Conservation (phyloP, 2,797 vertebrate genomes). For the Gephyroberyx darwinii region DNA sequence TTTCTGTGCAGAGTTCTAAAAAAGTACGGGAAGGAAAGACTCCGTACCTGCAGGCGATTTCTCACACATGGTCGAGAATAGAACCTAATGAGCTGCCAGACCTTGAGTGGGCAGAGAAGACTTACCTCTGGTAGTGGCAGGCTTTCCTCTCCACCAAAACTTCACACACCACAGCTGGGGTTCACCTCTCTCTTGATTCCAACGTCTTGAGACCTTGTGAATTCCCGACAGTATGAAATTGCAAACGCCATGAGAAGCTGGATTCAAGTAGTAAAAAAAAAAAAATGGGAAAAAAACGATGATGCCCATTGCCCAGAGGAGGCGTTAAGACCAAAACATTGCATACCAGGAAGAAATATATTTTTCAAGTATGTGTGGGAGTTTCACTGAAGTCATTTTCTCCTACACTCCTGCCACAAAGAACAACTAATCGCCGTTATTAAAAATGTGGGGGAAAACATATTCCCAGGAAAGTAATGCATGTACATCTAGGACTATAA, state of each 20-base stretch:
- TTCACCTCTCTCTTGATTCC: slow-evolving; percentile 16
- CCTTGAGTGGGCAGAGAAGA: slow-evolving; percentile 67
- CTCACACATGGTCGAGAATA: slow-evolving; percentile 57
- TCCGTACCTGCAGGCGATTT: slow-evolving; percentile 53
- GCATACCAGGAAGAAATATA: slow-evolving; percentile 10
- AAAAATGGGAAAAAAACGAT: slow-evolving; percentile 7
- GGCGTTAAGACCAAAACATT: background rate
- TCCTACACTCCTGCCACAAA: too few relatives aligned
- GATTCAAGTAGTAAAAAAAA: slow-evolving; percentile 2
- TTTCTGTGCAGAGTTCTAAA: slow-evolving; percentile 25
- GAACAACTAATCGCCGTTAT: too few relatives aligned
- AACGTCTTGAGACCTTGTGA: slow-evolving; percentile 19
- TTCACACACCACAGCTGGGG: slow-evolving; percentile 6
- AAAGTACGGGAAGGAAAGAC: slow-evolving; percentile 8
- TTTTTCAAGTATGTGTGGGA: background rate
- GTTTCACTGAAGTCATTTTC: too few relatives aligned
- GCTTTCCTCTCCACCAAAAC: slow-evolving; percentile 35
- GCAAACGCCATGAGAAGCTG: background rate
- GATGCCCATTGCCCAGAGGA: slow-evolving; percentile 9
- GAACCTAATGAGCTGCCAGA: slow-evolving; percentile 71
- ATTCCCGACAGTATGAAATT: slow-evolving; percentile 20
- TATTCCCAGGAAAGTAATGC: too few relatives aligned
- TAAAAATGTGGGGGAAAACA: too few relatives aligned
- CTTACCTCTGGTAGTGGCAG: slow-evolving; percentile 45
- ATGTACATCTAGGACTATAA: background rate